Conservation (phyloP, 2,113 vertebrate species). For the Piaya cayana region DNA sequence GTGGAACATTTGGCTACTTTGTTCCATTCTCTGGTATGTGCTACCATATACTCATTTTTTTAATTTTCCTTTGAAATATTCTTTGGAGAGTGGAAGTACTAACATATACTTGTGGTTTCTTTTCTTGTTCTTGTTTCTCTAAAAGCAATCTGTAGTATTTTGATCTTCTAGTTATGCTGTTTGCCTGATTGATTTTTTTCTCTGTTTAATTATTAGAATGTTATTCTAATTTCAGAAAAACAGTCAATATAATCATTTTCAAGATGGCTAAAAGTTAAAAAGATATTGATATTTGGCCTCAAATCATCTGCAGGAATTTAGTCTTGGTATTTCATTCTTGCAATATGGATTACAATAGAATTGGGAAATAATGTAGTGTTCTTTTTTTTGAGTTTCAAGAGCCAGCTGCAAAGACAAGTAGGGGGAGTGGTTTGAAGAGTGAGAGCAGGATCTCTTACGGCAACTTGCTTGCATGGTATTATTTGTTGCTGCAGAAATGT, state of each 20-base stretch:
- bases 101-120: slow-evolving; percentile 15
- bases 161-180: slow-evolving; percentile 39
- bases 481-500: slow-evolving; percentile 47
- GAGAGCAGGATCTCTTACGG: slow-evolving; percentile 40
- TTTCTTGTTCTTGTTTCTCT: background rate
- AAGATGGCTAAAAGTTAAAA: background rate
- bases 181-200: slow-evolving; percentile 36
- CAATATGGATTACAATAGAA: background rate
- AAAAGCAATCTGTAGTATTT: background rate
- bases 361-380: background rate
- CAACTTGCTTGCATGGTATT: slow-evolving; percentile 21
- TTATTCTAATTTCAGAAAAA: slow-evolving; percentile 26
- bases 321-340: background rate
- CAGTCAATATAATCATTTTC: background rate
- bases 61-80: background rate
- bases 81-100: background rate
- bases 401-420: background rate
- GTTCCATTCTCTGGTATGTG: background rate
- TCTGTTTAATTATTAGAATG: background rate
- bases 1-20: background rate
- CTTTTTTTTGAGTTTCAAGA: background rate
- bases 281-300: background rate
- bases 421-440: background rate
- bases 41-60: background rate
- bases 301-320: background rate